Evolutionary conservation across 1,140 invertebrate species (phyloP).

Genomic region (Drosophila mayri): DNA sequence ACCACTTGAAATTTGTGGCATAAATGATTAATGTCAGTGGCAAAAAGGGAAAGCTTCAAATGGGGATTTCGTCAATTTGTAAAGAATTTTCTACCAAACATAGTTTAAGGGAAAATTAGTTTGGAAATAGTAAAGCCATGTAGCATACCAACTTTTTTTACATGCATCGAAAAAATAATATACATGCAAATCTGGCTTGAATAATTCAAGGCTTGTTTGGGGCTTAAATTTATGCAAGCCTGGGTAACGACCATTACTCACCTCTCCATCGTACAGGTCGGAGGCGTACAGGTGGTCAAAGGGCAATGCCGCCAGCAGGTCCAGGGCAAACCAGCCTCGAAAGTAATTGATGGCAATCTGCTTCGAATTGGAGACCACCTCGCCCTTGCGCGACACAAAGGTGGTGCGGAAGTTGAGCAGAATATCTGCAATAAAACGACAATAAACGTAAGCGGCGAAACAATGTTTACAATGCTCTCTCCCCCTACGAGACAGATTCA

Average conservation of each 20-base stretch:
- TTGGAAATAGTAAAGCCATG: not conserved
- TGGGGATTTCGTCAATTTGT: conserved; percentile 33
- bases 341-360: conserved; percentile 96
- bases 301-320: conserved; percentile 97
- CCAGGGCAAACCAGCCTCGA: conserved; percentile 97
- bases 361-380: conserved; percentile 97
- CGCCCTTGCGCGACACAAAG: conserved; percentile 99
- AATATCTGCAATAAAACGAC: conserved; percentile 93
- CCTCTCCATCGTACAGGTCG: conserved; percentile 93
- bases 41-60: not conserved
- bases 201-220: conserved; percentile 24
- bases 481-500: conserved; percentile 60
- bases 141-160: conserved; percentile 1
- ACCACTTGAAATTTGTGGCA: conserved; percentile 61
- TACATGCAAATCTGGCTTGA: conserved; percentile 39
- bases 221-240: conserved; percentile 34
- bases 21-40: conserved; percentile 61
- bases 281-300: conserved; percentile 97
- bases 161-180: not conserved
- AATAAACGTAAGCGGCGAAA: conserved; percentile 52
- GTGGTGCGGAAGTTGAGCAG: conserved; percentile 99
- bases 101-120: not conserved
- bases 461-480: conserved; percentile 45
- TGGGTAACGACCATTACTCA: conserved; percentile 86
- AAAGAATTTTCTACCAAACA: not conserved